Evolutionary conservation across 2,888 invertebrate species (phyloP).

Genomic region (Tenthredo scrophulariae): DNA sequence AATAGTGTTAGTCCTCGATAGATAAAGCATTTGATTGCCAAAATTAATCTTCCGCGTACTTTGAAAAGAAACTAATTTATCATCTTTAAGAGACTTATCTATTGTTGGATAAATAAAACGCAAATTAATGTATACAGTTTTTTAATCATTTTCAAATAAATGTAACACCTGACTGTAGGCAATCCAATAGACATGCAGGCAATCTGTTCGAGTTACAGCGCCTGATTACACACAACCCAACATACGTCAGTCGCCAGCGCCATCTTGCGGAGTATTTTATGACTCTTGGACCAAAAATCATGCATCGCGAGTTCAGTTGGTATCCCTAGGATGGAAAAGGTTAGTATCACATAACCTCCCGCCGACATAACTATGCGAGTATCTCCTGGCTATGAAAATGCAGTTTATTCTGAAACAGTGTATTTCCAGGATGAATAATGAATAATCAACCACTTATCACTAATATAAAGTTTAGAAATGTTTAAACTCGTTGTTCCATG

Average conservation of each 20-base stretch:
- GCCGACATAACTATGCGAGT: background rate
- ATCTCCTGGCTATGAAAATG: background rate
- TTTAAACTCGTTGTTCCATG: background rate
- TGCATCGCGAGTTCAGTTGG: background rate
- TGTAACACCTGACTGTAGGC: background rate
- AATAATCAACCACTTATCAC: background rate
- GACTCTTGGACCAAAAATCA: background rate
- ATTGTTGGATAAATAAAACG: too few relatives aligned
- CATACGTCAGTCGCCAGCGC: background rate
- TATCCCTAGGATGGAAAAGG: too few relatives aligned
- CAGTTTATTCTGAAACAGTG: background rate
- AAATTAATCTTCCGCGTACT: background rate
- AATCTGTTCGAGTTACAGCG: background rate
- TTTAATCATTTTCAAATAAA: too few relatives aligned
- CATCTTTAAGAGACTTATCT: too few relatives aligned
- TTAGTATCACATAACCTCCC: background rate
- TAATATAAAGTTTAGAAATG: background rate
- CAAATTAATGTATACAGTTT: too few relatives aligned
- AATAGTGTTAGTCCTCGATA: background rate
- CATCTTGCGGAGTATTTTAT: background rate
- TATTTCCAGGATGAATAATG: background rate
- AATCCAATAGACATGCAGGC: background rate
- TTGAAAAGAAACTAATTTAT: background rate
- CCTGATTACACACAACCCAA: background rate
- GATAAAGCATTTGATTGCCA: background rate